Evolutionary conservation across 2,888 invertebrate genomes (phyloP).

Genomic region (Panzeria rudis): DNA sequence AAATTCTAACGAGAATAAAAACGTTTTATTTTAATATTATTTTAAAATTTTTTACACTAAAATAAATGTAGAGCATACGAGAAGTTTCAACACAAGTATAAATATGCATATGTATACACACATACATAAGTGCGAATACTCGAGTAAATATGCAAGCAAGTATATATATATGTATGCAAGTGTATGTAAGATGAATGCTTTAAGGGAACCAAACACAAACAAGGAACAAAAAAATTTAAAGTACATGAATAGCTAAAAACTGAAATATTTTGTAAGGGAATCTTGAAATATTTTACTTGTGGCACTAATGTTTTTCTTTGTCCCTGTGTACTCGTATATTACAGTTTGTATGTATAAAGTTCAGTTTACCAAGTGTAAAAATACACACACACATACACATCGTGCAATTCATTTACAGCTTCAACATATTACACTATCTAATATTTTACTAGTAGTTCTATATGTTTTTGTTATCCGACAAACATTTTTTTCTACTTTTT

Average conservation of each 20-base stretch:
- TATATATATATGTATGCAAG: neutral
- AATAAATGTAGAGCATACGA: neutral
- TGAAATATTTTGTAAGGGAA: conserved; percentile 52
- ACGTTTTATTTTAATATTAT: conserved; percentile 13
- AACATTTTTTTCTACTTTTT: conserved; percentile 24
- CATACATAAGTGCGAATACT: neutral
- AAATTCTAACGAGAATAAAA: conserved; percentile 55
- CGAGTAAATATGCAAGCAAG: neutral
- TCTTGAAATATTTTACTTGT: conserved; percentile 69
- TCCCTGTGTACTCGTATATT: conserved; percentile 9
- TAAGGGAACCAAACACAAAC: conserved; percentile 36
- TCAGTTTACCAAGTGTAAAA: conserved; percentile 12
- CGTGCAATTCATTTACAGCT: conserved; percentile 56
- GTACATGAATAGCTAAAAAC: conserved; percentile 46
- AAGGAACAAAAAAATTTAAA: conserved; percentile 27
- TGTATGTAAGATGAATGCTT: conserved; percentile 48
- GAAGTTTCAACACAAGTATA: conserved; percentile 12
- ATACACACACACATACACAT: conserved; percentile 6
- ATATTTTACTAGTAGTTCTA: conserved; percentile 48
- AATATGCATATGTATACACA: conserved; percentile 18
- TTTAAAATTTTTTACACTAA: conserved; percentile 3
- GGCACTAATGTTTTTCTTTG: conserved; percentile 64
- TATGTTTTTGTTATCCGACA: conserved; percentile 15
- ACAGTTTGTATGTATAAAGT: neutral
- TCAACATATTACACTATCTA: conserved; percentile 40